A percentile compares a stretch with the other conserved stretches of the same genome.
These are phyloP conservation scores for Drosophila kokeensis DNA, from an alignment of 2,888 invertebrate species.

Conservation along the genomic window DNA sequence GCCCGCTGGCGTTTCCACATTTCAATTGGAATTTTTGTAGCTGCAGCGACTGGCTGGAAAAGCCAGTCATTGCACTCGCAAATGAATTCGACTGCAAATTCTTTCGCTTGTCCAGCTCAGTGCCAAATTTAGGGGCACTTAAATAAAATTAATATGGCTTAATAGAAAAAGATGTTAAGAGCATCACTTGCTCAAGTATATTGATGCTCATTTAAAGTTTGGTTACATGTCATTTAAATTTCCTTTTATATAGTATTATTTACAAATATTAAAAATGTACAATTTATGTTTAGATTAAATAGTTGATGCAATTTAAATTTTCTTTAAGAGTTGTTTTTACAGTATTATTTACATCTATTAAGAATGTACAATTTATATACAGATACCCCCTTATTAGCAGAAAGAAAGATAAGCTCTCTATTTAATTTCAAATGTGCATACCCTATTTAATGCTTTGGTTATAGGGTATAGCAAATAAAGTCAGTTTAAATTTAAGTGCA, in stretches of 20 bases:
- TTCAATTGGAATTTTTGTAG: slow-evolving; percentile 48
- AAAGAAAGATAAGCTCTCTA: not conserved
- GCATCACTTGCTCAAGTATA: not conserved
- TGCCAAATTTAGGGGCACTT: not conserved
- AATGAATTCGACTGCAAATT: slow-evolving; percentile 15
- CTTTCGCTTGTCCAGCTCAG: not conserved
- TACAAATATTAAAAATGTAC: not conserved
- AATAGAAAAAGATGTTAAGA: not conserved
- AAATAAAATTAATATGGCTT: not conserved
- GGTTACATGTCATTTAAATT: not conserved
- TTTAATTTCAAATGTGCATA: not conserved
- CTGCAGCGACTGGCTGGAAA: not conserved
- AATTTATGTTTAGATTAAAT: not conserved
- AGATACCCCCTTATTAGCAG: not conserved
- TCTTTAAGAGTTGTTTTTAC: not conserved
- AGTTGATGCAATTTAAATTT: too few relatives aligned
- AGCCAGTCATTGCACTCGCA: not conserved
- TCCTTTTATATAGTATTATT: not conserved
- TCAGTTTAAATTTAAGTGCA: slow-evolving; percentile 29
- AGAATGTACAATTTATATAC: not conserved
- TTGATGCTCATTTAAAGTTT: not conserved
- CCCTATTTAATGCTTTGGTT: not conserved
- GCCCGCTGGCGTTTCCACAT: slow-evolving; percentile 41
- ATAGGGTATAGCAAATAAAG: slow-evolving; percentile 5
- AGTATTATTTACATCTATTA: not conserved